Base-by-base conservation (phyloP, 2,797 vertebrate species). In the Bucorvus abyssinicus region DNA sequence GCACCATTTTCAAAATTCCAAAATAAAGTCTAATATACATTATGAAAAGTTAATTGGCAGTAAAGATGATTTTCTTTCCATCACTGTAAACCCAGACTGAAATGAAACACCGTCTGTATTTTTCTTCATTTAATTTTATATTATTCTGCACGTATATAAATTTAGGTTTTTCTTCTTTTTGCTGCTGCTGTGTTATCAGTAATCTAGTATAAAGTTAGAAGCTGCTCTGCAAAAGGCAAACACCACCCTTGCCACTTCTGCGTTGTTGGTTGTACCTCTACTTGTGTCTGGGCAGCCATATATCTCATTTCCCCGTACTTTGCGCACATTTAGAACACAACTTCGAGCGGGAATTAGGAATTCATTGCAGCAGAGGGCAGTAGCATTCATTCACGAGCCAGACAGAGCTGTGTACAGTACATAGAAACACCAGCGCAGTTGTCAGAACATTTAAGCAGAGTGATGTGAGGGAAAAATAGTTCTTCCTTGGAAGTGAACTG, bases 281-380 rank as follows among this genome's bases (percentile, higher is more conserved):
- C 49, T n/a, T 40, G 15, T 56, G 8, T 70, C 80, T 90, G 56
- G 59, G 26, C 45, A 60, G 18, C n/a, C 4, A 0, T 7, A 10
- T 26, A 82, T 40, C 74, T 34, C 0, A 26, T 52, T 84, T 89
- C n/a, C 26, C 17, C 2, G 0, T 10, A 14, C 15, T 91, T 52
- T 16, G 20, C 10, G 24, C 14, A 14, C 13, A 2, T 78, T 80
- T 40, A 75, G 61, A 61, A 49, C 1, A 34, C 60, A 60, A 52
- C 29, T 61, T 71, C n/a, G 59, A 85, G n/a, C 20, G 84, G 56
- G 65, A 56, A 59, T 81, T 80, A 21, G 50, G 34, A 60, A 50
- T 45, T 87, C 67, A 30, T 57, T 60, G 56, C 93, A 92, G 67
- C n/a, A 94, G 80, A 79, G 87, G 94, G 90, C 96, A 90, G 87